Conservation (phyloP, 2,113 vertebrate species). For the Calypte anna region DNA sequence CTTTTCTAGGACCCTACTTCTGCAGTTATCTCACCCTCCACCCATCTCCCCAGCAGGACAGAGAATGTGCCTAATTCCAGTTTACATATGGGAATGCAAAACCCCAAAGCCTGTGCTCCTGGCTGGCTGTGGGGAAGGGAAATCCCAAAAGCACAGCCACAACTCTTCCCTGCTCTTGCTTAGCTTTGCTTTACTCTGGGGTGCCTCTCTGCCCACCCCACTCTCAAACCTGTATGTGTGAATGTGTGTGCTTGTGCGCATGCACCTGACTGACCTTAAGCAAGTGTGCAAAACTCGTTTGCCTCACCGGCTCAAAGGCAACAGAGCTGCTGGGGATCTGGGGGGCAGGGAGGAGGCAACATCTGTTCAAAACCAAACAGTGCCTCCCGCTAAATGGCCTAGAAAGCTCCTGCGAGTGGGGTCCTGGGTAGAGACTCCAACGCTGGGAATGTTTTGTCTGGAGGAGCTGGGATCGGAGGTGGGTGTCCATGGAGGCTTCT, state of each 20-base stretch:
- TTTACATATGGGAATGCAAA: background rate
- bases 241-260: background rate
- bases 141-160: background rate
- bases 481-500: conserved; percentile 80
- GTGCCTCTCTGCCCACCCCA: background rate
- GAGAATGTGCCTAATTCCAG: background rate
- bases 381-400: conserved; percentile 84
- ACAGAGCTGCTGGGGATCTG: conserved; percentile 32
- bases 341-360: conserved; percentile 64
- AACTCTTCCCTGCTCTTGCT: background rate
- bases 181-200: background rate
- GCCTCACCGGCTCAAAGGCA: conserved; percentile 43
- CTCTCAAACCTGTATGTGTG: background rate
- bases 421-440: conserved; percentile 75
- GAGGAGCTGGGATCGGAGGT: conserved; percentile 72
- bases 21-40: background rate
- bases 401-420: conserved; percentile 78
- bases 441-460: conserved; percentile 84
- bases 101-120: background rate
- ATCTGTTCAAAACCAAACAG: conserved; percentile 85
- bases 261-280: conserved; percentile 57
- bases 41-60: background rate
- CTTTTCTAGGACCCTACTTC: background rate
- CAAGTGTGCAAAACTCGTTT: conserved; percentile 71
- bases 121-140: background rate